Evolutionary conservation across 2,797 vertebrate genomes (phyloP), one percentile per base, ranked within the genome.

Genomic region (Rousettus madagascariensis): DNA sequence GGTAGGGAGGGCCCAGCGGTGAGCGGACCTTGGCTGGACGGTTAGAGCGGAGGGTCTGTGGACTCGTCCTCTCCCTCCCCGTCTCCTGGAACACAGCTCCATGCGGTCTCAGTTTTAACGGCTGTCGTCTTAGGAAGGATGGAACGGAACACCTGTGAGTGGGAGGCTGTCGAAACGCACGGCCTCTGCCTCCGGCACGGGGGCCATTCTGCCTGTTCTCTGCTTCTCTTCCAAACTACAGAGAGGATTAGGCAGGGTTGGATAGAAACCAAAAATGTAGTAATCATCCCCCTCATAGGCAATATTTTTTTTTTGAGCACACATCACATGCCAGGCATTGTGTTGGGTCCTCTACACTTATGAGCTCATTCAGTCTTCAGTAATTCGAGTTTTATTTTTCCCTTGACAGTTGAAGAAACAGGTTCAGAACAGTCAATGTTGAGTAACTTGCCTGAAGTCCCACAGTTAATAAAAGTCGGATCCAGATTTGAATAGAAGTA

Each of bases 1-100:
- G 68, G 83, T 72, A 80, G 78, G 36, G 90, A 46, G 46, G 33
- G 66, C 36, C 55, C 13, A 51, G 1, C 49, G 33, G 61, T 74
- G 59, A 36, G 46, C 5, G 90, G 96, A 95, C 86, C 87, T 61
- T 84, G 90, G 22, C 90, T 49, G 33, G 71, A 77, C 91, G 94
- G 68, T 95, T 28, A 38, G 59, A 5, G 0, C 55, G 4, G 36
- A 97, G 55, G 28, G 28, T 19, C 57, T 63, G 69, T 51, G 15
- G 4, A 77, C 82, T 59, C 69, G n/a, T 51, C n/a, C 0, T 86
- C 12, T 90, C 74, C 51, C 87, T 57, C 49, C n/a, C 17, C 1
- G 1, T 80, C 69, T 72, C 36, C 20, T 53, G 51, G 77, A 91
- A 11, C 19, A 11, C 0, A 8, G 0, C 24, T 80, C 46, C 16